These are phyloP conservation scores for Todiramphus saurophagus DNA, from an alignment of 2,113 vertebrate genomes.

Conservation along the genomic window DNA sequence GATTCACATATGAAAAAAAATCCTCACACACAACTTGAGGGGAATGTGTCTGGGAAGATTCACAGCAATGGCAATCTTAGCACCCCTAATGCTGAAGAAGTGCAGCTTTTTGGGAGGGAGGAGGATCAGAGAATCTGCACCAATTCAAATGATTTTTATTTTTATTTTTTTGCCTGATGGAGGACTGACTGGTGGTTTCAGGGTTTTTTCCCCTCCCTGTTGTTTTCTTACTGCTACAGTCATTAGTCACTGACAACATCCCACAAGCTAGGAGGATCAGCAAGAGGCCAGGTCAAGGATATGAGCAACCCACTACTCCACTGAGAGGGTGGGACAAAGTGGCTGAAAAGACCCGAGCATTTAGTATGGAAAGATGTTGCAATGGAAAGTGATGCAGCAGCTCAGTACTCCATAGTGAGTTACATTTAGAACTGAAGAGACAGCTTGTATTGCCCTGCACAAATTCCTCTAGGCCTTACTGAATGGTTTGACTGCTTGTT, in stretches of 20 bases:
- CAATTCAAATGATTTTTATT: neutral
- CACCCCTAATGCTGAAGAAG: neutral
- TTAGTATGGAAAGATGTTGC: neutral
- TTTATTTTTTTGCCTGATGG: neutral
- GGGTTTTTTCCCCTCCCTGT: neutral
- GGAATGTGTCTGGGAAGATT: neutral
- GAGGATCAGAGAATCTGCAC: neutral
- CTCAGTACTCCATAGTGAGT: neutral
- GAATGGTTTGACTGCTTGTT: neutral
- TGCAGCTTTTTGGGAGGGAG: neutral
- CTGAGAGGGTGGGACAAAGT: neutral
- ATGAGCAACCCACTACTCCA: neutral
- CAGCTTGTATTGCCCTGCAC: neutral
- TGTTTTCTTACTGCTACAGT: neutral
- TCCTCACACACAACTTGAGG: neutral
- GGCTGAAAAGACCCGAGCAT: neutral
- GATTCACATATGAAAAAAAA: neutral
- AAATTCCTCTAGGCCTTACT: neutral
- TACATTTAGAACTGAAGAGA: neutral
- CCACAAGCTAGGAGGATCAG: neutral
- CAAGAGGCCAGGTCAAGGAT: neutral
- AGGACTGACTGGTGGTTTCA: neutral
- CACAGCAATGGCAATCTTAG: neutral
- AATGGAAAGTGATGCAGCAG: neutral
- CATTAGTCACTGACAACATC: slow-evolving; percentile 29